Base-by-base conservation (phyloP, 2,113 vertebrate genomes). In the Thalassarche chlororhynchos region DNA sequence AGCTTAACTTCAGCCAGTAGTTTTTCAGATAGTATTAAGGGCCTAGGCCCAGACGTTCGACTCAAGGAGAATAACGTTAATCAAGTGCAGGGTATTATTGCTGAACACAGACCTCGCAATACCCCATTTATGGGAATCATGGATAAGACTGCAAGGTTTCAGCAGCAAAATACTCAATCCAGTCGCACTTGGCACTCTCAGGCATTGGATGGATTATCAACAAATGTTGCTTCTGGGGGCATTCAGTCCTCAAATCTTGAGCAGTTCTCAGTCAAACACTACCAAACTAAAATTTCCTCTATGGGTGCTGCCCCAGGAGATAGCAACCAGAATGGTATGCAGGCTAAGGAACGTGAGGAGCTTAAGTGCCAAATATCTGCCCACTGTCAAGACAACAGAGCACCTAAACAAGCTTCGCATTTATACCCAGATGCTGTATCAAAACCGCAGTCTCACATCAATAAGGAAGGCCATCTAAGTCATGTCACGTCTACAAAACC, bases 61-160 rank as follows among this genome's bases (percentile, higher is more conserved):
- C 97, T 98, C 84, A 99, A 99, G 97, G 99, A 99, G 72, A 96
- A 20, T 29, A 98, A 94, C 5, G 13, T 76, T 21, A 36, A 87
- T 94, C 98, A 98, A 69, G 96, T 21, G 87, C 99, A 97, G 94
- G 96, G 97, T 15, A 14, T 97, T 40, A 36, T 92, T 1, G 68
- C 97, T 1, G 99, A 99, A 42, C 98, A 99, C 95, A 99, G 99
- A 74, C 98, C 99, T 32, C 98, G 99, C 78, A 99, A 93, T 5
- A 99, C 98, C 2, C 99, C 99, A 0, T 99, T 99, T 78, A 99
- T 99, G 99, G 99, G 99, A 25, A 98, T 99, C 95, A 99, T 96
- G 90, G 99, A 99, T 95, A 99, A 99, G 98, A 99, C 98, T 0
- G 99, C 99, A 0, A 97, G 99, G 87, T 99, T 99, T 85, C 99